These are phyloP conservation scores for Hydrolagus affinis DNA, from an alignment of 2,113 vertebrate species.

Conservation along the genomic window DNA sequence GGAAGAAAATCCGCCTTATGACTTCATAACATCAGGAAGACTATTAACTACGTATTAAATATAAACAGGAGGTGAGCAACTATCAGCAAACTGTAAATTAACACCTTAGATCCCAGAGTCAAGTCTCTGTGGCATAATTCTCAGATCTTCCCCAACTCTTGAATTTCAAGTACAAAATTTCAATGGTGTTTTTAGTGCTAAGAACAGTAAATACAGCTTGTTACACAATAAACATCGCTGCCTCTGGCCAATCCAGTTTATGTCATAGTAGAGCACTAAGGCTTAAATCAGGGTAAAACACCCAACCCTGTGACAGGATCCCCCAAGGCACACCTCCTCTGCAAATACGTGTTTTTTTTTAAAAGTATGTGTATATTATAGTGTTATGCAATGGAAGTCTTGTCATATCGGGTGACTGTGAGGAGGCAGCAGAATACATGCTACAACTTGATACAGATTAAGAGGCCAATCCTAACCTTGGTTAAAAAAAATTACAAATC, in stretches of 20 bases:
- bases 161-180: background rate
- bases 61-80: background rate
- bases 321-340: background rate
- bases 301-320: background rate
- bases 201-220: background rate
- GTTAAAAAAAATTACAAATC: background rate
- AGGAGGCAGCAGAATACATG: background rate
- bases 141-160: background rate
- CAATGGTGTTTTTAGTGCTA: background rate
- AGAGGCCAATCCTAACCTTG: background rate
- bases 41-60: background rate
- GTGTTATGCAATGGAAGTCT: background rate
- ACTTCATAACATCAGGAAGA: too few relatives aligned
- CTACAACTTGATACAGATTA: background rate
- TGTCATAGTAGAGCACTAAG: too few relatives aligned
- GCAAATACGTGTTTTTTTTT: background rate
- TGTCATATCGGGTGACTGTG: background rate
- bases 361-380: background rate
- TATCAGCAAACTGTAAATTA: too few relatives aligned
- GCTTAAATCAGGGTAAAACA: background rate
- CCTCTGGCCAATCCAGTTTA: background rate
- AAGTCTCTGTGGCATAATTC: background rate
- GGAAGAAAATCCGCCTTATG: too few relatives aligned
- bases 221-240: background rate
- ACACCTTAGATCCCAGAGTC: too few relatives aligned